Conservation (phyloP, 2,113 vertebrate genomes). For the Psophia crepitans region DNA sequence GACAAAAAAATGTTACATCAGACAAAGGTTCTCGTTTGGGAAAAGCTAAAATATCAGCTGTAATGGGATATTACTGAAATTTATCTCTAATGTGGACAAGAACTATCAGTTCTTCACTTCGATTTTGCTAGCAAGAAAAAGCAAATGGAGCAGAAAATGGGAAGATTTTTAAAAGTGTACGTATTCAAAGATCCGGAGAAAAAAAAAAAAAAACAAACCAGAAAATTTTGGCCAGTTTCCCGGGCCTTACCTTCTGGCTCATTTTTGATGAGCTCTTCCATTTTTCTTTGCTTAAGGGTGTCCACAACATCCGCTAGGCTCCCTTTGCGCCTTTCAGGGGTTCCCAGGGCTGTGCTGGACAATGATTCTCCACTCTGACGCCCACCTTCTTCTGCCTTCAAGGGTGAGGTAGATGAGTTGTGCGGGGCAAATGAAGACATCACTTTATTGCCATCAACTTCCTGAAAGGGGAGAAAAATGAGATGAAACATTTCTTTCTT, state of each 20-base stretch:
- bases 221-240: not conserved
- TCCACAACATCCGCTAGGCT: constrained; percentile 97
- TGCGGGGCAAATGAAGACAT: constrained; percentile 93
- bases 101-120: not conserved
- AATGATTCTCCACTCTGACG: constrained; percentile 87
- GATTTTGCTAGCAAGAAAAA: not conserved
- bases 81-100: not conserved
- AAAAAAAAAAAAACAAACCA: not conserved
- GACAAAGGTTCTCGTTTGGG: not conserved
- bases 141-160: not conserved
- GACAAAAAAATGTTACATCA: not conserved
- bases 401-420: constrained; percentile 98
- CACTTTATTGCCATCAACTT: constrained; percentile 92
- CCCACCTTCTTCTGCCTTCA: constrained; percentile 91
- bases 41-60: not conserved
- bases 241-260: constrained; percentile 93
- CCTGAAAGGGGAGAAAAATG: constrained; percentile 74
- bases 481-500: constrained; percentile 25
- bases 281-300: constrained; percentile 97
- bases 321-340: constrained; percentile 95
- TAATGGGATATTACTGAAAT: not conserved
- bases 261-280: constrained; percentile 98
- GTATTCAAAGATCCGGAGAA: not conserved
- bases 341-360: constrained; percentile 83
- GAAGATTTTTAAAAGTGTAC: not conserved